Evolutionary conservation across 2,113 vertebrate species (phyloP), one percentile per base, ranked within the genome.

Genomic region (Lophotis ruficrista): DNA sequence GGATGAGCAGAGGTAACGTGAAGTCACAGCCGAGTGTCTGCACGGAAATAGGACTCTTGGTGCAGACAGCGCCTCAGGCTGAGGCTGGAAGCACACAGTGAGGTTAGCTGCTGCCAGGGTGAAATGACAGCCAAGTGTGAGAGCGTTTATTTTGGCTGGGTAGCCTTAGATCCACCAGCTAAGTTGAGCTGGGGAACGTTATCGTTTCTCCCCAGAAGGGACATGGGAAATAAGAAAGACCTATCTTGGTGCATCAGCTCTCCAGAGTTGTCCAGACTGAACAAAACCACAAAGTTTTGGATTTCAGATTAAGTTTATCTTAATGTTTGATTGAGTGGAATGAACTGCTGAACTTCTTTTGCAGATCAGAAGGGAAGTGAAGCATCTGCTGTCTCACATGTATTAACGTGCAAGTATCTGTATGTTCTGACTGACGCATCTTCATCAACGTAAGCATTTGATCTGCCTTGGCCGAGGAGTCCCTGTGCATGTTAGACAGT

Each of bases 1-100:
- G 10, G 12, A 12, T 0, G 12, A 19, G 25, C 5, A 23, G 31
- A 65, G 33, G 66, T 51, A 24, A 27, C 0, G 1, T 47, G 58
- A 71, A 73, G 41, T 23, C 14, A 4, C 58, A 77, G 75, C 16
- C 21, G 16, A 9, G 12, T 7, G 10, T 43, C 68, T 76, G 61
- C 47, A 11, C 0, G 5, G 35, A n/a, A 83, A 28, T 9, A 66
- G 50, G 51, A 27, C 41, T 80, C 41, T 28, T 5, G 1, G 24
- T 5, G 33, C 9, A 60, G 58, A n/a, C 37, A 71, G 30, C 2
- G 6, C 43, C 43, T 56, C 9, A 10, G 83, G 53, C 30, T 80
- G 28, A 62, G 68, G 27, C 50, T 92, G 54, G 38, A 75, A 83
- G 54, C n/a, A 31, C 58, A 37, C 13, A 17, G 1, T 10, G 58